Base-by-base conservation (phyloP, 2,113 vertebrate species). In the Hydrolagus affinis region DNA sequence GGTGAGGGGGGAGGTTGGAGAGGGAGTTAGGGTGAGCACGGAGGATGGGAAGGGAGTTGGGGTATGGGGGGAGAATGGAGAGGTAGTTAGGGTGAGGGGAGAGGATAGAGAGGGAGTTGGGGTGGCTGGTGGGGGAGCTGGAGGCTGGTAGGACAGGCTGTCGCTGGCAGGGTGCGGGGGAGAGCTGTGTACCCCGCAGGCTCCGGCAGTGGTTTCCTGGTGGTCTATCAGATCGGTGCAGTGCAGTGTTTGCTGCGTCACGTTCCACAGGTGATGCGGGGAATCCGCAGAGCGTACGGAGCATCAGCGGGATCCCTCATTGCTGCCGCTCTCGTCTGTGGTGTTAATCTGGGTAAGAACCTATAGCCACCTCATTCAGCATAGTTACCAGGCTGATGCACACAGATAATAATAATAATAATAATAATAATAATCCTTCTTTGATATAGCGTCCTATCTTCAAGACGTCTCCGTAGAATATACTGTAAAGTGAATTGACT, bases 181-280 rank as follows among this genome's bases (percentile, higher is more conserved):
- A 6, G 44, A 44, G 44, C 44, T 3, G 1, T 8, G 25, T 9
- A 14, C 10, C 3, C 6, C 15, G 14, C 23, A 11, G 78, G 60
- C 94, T 95, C 95, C 64, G 95, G 95, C 76, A 94, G 93, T 0
- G 95, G 95, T 68, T 96, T 95, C 86, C 85, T 96, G 7, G 89
- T 90, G 8, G 90, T 94, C 3, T 96, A 96, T 87, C 95, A 96
- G 90, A 80, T 96, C 0, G 95, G 95, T 0, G 94, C 93, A 19
- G 90, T 92, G 19, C 92, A 94, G 87, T 94, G 93, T 80, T 87
- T 96, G 19, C 23, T 91, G 21, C 92, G 91, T 11, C 70, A 92
- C 85, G 90, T 93, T 1, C 94, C 95, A 0, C 91, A 92, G 85
- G 88, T 95, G 10, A 86, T 95, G 68, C 89, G 57, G 17, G 88